A percentile compares a stretch with the other conserved stretches of the same genome.
Evolutionary conservation across 2,797 vertebrate species (phyloP).

Genomic region (Kryptopterus vitreolus): DNA sequence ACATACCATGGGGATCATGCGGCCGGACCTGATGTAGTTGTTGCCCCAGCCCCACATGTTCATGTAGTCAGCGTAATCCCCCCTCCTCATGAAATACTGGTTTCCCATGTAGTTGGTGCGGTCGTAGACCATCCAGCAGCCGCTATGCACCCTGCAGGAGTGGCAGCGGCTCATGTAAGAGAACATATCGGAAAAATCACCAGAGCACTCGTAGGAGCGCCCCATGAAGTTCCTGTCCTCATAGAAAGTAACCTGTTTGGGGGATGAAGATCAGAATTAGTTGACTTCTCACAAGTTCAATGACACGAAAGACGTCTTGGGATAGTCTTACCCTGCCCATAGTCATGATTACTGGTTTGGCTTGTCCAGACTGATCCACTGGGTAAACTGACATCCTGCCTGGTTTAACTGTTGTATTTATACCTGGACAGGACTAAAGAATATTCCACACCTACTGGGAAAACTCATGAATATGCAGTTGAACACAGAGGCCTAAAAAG

Average conservation of each 20-base stretch:
- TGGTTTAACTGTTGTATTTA: conserved; percentile 29
- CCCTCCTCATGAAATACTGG: conserved; percentile 42
- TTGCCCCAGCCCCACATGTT: conserved; percentile 50
- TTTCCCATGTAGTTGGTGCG: conserved; percentile 23
- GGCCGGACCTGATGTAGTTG: conserved; percentile 42
- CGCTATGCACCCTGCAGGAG: conserved; percentile 23
- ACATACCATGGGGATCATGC: conserved; percentile 44
- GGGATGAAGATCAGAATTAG: background rate
- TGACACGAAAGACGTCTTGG: background rate
- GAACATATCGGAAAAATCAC: background rate
- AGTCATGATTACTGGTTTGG: conserved; percentile 13
- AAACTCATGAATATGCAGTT: conserved; percentile 14
- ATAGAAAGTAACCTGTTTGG: conserved; percentile 11
- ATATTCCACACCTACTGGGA: background rate
- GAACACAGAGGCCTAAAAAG: conserved; percentile 13
- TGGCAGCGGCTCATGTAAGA: conserved; percentile 20
- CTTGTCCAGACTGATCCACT: background rate
- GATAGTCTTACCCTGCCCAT: conserved; percentile 22
- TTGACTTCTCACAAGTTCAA: background rate
- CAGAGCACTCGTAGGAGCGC: conserved; percentile 10
- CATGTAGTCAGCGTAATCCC: conserved; percentile 25
- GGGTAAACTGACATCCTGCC: conserved; percentile 11
- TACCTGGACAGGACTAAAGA: conserved; percentile 30
- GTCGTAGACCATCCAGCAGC: conserved; percentile 26
- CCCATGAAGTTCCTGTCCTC: conserved; percentile 15